These are phyloP conservation scores for Ophion slaviceki DNA, from an alignment of 2,888 invertebrate species.

Conservation along the genomic window DNA sequence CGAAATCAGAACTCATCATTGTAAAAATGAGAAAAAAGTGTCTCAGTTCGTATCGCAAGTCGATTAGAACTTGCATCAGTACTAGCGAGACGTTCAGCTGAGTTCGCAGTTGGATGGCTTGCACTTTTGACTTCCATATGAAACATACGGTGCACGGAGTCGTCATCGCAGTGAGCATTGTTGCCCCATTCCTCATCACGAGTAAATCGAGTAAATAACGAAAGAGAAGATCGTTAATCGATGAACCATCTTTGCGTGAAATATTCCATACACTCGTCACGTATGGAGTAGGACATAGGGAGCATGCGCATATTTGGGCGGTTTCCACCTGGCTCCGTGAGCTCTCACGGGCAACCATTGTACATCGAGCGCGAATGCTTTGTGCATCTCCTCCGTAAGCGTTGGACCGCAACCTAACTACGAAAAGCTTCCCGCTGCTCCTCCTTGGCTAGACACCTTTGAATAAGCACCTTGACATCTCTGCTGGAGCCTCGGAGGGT, in stretches of 20 bases:
- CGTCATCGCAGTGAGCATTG: no score
- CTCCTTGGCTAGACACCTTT: not conserved
- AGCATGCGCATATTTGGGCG: not conserved
- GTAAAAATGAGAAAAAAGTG: no score
- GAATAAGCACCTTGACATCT: not conserved
- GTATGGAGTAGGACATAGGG: not conserved
- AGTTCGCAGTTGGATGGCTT: no score
- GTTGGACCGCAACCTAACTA: constrained; percentile 1
- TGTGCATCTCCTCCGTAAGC: constrained; percentile 3
- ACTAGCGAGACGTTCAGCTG: no score
- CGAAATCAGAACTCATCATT: not conserved
- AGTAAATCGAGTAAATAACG: no score
- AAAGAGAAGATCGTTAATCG: no score
- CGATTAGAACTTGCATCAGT: no score
- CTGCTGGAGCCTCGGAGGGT: not conserved
- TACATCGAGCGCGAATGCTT: not conserved
- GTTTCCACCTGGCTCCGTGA: not conserved
- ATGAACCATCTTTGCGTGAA: no score
- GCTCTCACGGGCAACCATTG: constrained; percentile 1
- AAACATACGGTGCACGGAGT: no score
- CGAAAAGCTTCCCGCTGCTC: not conserved
- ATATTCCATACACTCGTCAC: not conserved
- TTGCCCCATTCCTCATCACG: no score
- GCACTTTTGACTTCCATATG: no score
- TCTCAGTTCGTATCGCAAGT: no score